Conservation (phyloP, 2,113 vertebrate genomes). For the Cryptomyrus ogoouensis region DNA sequence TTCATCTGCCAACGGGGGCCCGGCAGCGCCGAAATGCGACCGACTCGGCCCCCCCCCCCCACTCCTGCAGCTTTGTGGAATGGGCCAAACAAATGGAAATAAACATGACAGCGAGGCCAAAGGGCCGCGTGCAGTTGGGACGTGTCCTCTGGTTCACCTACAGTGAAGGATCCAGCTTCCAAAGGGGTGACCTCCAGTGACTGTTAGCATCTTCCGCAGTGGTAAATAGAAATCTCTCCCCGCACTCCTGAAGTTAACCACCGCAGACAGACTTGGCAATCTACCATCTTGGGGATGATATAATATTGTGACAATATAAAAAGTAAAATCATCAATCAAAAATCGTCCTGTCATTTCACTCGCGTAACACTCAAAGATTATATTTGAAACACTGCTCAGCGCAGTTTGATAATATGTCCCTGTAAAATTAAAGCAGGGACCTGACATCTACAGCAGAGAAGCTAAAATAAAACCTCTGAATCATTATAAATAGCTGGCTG, state of each 20-base stretch:
- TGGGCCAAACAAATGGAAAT: slow-evolving; percentile 45
- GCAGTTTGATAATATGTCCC: background rate
- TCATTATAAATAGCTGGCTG: background rate
- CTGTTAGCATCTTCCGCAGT: background rate
- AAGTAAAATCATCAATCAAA: background rate
- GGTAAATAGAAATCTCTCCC: slow-evolving; percentile 17
- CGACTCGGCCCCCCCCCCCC: slow-evolving; percentile 28
- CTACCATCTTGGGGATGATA: background rate
- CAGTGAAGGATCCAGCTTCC: slow-evolving; percentile 23
- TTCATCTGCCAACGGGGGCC: slow-evolving; percentile 34
- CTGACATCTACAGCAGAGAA: background rate
- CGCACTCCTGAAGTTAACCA: background rate
- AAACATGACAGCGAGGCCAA: slow-evolving; percentile 39
- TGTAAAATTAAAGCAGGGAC: background rate
- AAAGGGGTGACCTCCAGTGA: slow-evolving; percentile 26
- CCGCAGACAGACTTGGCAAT: background rate
- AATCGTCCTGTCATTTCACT: background rate
- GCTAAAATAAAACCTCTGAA: background rate
- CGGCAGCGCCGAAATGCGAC: slow-evolving; percentile 35
- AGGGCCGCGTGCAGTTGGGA: slow-evolving; percentile 25
- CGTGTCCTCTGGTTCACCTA: slow-evolving; percentile 24
- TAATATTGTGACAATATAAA: background rate
- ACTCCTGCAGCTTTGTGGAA: slow-evolving; percentile 33
- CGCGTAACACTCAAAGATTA: background rate
- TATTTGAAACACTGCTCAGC: background rate